Conservation (phyloP, 2,113 vertebrate genomes). For the Phylloscopus whistleri region DNA sequence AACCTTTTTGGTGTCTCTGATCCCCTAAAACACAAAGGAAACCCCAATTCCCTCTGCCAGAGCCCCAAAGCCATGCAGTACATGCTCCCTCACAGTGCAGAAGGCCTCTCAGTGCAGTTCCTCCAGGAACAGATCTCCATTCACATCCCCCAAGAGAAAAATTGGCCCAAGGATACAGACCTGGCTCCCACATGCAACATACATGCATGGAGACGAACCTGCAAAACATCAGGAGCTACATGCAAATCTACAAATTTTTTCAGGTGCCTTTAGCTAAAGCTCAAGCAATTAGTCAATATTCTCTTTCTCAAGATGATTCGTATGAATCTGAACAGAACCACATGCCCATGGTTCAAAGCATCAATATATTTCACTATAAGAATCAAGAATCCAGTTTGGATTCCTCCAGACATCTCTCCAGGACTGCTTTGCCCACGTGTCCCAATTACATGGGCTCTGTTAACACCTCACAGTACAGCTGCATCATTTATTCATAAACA, state of each 20-base stretch:
- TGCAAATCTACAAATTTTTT: neutral
- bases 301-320: neutral
- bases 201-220: fast-evolving
- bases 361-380: neutral
- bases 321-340: neutral
- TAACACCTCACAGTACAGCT: neutral
- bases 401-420: neutral
- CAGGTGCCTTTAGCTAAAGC: neutral
- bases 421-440: neutral
- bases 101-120: fast-evolving
- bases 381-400: neutral
- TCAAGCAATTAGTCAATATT: neutral
- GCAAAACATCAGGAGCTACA: neutral
- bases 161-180: neutral
- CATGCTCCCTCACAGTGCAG: neutral
- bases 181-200: neutral
- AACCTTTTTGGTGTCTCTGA: neutral
- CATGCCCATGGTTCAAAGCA: neutral
- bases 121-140: neutral
- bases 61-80: neutral
- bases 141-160: neutral
- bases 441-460: neutral
- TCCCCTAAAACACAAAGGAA: neutral
- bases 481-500: neutral
- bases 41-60: neutral